These are phyloP conservation scores for Hozukius guyotensis DNA, from an alignment of 2,797 vertebrate species.

Conservation along the genomic window DNA sequence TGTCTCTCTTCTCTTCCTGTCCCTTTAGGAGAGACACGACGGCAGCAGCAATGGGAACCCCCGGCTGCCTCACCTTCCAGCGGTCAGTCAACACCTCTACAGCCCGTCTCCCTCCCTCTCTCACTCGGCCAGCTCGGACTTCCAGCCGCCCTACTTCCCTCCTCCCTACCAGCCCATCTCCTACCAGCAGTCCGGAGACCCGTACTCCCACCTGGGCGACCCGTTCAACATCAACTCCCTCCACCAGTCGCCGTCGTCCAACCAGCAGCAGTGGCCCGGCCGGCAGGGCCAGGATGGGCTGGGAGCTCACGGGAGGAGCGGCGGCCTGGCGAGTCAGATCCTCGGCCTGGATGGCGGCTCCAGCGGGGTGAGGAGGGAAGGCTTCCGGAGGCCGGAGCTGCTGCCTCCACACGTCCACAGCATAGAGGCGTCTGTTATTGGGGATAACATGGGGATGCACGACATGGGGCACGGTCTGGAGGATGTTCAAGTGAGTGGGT, in stretches of 20 bases:
- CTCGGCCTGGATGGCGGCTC: conserved; percentile 91
- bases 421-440: conserved; percentile 89
- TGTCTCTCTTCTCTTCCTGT: conserved; percentile 16
- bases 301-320: conserved; percentile 83
- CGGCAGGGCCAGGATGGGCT: conserved; percentile 90
- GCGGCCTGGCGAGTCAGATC: conserved; percentile 90
- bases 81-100: conserved; percentile 96
- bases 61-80: conserved; percentile 92
- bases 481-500: conserved; percentile 89
- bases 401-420: conserved; percentile 89
- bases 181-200: conserved; percentile 92
- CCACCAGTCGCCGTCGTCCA: conserved; percentile 87
- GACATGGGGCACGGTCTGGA: conserved; percentile 94
- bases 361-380: conserved; percentile 87
- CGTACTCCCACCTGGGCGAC: conserved; percentile 93
- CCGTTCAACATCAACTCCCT: conserved; percentile 94
- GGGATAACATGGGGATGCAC: conserved; percentile 92
- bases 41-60: conserved; percentile 94
- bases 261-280: conserved; percentile 92
- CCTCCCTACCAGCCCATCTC: conserved; percentile 96
- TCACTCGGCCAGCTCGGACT: conserved; percentile 91
- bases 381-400: conserved; percentile 91
- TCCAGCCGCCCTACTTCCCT: conserved; percentile 96
- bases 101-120: conserved; percentile 93
- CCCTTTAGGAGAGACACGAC: conserved; percentile 91